Percentiles rank a stretch among this genome's conserved stretches.
Conservation (phyloP, 2,113 vertebrate species). For the Gracilinanus agilis region DNA sequence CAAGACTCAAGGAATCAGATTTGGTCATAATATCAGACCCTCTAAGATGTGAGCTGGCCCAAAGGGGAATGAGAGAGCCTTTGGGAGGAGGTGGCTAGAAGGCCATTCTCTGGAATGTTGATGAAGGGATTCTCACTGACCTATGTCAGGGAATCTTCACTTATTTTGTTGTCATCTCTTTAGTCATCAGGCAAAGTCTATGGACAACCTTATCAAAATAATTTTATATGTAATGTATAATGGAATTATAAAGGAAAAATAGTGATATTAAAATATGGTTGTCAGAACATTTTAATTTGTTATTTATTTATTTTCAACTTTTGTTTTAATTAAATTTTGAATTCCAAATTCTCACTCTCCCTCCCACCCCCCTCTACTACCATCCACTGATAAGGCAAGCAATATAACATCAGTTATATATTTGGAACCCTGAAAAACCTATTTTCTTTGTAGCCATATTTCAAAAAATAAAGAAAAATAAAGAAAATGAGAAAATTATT, state of each 20-base stretch:
- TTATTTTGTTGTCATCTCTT: not conserved
- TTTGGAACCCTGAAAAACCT: too few species aligned
- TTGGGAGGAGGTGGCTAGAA: not conserved
- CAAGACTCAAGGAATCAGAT: not conserved
- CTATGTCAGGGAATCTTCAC: not conserved
- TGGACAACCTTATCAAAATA: not conserved
- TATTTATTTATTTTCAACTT: not conserved
- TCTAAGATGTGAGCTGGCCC: not conserved
- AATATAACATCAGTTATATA: too few species aligned
- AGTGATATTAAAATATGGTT: not conserved
- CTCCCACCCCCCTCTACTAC: too few species aligned
- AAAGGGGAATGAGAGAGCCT: not conserved
- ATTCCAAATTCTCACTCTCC: too few species aligned
- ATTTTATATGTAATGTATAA: not conserved
- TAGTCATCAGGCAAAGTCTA: not conserved
- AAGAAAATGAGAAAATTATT: not conserved
- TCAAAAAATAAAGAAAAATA: not conserved
- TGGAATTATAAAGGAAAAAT: not conserved
- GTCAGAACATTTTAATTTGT: not conserved
- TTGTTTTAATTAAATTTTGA: not conserved
- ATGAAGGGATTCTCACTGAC: not conserved
- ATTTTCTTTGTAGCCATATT: not conserved
- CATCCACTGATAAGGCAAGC: not conserved
- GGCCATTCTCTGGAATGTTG: not conserved
- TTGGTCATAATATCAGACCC: not conserved